Percentiles rank a stretch among this genome's conserved stretches.
Conservation (phyloP, 2,888 invertebrate genomes). For the Lasioglossum pauxillum region DNA sequence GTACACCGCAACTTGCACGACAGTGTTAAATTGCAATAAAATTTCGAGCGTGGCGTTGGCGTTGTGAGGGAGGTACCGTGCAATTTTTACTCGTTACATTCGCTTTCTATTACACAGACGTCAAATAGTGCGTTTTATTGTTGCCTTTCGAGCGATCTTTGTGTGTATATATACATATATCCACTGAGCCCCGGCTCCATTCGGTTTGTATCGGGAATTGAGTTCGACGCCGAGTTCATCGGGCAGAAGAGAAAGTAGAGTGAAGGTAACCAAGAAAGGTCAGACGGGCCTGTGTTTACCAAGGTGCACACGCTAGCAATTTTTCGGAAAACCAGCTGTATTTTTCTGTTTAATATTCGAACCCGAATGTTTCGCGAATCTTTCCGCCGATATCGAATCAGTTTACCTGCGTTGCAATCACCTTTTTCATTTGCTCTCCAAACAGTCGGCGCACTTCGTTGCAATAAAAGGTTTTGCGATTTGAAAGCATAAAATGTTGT, state of each 20-base stretch:
- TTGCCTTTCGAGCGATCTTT: neutral
- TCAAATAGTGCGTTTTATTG: slow-evolving; percentile 4
- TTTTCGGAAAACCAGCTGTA: neutral
- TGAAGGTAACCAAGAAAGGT: slow-evolving; percentile 4
- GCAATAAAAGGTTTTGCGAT: neutral
- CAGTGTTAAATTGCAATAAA: slow-evolving; percentile 5
- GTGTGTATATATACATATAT: neutral
- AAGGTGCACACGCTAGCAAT: neutral
- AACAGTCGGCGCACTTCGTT: neutral
- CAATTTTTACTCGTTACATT: neutral
- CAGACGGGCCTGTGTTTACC: neutral
- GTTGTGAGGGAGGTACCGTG: neutral
- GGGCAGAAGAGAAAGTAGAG: neutral
- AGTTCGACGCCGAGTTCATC: neutral
- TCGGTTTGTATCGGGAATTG: neutral
- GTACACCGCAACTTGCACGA: neutral
- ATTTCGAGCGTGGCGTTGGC: neutral
- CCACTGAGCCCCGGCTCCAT: neutral
- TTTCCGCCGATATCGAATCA: neutral
- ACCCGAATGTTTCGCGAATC: neutral
- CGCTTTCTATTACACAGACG: slow-evolving; percentile 2
- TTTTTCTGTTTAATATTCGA: neutral
- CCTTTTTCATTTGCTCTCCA: neutral
- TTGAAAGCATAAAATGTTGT: neutral
- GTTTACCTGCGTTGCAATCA: neutral